These are phyloP conservation scores for Onchidella celtica DNA, from an alignment of 2,888 invertebrate species.

Conservation along the genomic window DNA sequence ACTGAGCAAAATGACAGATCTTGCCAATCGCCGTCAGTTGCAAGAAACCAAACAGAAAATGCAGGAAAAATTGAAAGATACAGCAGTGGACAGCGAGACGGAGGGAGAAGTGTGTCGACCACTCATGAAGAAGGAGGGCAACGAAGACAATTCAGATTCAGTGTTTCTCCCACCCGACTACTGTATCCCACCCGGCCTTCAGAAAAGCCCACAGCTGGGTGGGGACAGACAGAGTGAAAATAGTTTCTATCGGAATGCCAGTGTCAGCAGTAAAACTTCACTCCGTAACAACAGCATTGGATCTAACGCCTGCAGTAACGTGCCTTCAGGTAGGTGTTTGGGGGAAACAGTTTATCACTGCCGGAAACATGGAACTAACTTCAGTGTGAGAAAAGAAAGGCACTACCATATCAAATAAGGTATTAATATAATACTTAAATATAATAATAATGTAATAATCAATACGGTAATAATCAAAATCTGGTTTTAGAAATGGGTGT, in stretches of 20 bases:
- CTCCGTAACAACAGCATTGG: conserved; percentile 1
- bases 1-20: conserved; percentile 63
- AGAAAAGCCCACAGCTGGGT: background rate
- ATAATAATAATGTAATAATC: no score
- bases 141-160: conserved; percentile 60
- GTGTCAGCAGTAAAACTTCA: conserved; percentile 23
- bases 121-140: conserved; percentile 55
- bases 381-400: no score
- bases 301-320: background rate
- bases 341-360: no score
- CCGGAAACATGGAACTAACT: no score
- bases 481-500: no score
- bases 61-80: conserved; percentile 24
- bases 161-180: conserved; percentile 63
- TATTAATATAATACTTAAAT: no score
- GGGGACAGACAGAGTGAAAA: background rate
- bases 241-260: background rate
- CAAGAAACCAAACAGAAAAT: conserved; percentile 39
- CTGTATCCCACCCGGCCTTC: conserved; percentile 16
- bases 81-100: conserved; percentile 1
- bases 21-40: conserved; percentile 49
- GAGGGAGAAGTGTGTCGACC: conserved; percentile 55
- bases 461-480: no score
- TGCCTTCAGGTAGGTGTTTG: conserved; percentile 30
- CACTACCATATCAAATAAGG: no score